Percentiles rank a stretch among this genome's conserved stretches.
Evolutionary conservation across 2,888 invertebrate species (phyloP).

Genomic region (Dione vanillae): DNA sequence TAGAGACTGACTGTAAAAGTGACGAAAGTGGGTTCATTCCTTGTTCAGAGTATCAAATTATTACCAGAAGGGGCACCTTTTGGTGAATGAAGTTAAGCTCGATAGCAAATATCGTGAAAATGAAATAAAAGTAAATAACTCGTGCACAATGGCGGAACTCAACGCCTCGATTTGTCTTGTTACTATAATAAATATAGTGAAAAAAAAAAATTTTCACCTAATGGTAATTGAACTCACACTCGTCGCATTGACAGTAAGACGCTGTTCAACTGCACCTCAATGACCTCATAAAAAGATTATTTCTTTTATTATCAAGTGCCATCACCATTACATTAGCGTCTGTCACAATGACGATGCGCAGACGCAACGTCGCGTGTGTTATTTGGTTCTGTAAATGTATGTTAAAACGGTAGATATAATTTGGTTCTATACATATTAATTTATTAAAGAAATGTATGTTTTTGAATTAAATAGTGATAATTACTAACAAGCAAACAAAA

Average conservation of each 20-base stretch:
- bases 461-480: not conserved
- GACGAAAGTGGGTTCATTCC: no score
- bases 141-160: no score
- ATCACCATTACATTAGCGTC: conserved; percentile 53
- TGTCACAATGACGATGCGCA: conserved; percentile 73
- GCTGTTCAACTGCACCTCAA: not conserved
- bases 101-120: no score
- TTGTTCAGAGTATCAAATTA: no score
- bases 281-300: conserved; percentile 35
- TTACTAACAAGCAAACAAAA: no score
- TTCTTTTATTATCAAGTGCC: conserved; percentile 48
- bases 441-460: not conserved
- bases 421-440: conserved; percentile 2
- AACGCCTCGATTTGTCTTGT: no score
- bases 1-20: no score
- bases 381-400: conserved; percentile 52
- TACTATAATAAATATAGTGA: no score
- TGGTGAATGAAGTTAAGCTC: no score
- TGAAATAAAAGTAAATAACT: no score
- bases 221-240: not conserved
- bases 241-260: not conserved
- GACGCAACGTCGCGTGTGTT: conserved; percentile 52
- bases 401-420: conserved; percentile 22
- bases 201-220: no score
- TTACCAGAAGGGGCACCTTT: no score